Evolutionary conservation across 1,140 invertebrate genomes (phyloP).

Genomic region (Heterodera schachtii): DNA sequence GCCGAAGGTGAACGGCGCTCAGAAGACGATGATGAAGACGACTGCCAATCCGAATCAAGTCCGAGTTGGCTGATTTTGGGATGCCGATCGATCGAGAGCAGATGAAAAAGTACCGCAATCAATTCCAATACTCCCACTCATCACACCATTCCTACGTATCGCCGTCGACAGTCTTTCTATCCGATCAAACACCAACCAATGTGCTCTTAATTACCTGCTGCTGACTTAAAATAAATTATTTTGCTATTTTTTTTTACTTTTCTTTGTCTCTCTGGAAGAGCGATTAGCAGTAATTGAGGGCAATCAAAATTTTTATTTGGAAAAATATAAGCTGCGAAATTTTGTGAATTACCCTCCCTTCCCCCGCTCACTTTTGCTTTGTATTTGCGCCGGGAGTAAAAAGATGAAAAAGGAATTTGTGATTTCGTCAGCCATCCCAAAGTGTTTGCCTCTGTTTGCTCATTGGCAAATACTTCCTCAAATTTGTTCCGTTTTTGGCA

Average conservation of each 20-base stretch:
- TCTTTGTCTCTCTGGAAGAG: too few relatives aligned
- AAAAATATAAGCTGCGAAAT: too few relatives aligned
- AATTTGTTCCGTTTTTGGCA: too few relatives aligned
- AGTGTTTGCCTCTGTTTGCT: too few relatives aligned
- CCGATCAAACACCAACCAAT: neutral
- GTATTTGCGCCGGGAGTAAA: too few relatives aligned
- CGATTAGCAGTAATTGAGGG: too few relatives aligned
- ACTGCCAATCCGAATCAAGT: constrained; percentile 5
- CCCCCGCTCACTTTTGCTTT: too few relatives aligned
- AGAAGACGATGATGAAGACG: neutral
- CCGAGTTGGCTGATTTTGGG: constrained; percentile 4
- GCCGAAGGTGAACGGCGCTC: constrained; percentile 29
- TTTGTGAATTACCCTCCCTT: neutral
- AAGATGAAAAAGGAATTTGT: too few relatives aligned
- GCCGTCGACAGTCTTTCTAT: neutral
- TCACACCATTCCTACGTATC: neutral
- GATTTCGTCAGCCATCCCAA: too few relatives aligned
- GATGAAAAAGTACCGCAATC: neutral
- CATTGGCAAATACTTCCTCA: too few relatives aligned
- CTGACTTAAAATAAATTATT: neutral
- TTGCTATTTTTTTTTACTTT: neutral
- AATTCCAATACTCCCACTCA: neutral
- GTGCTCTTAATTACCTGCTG: neutral
- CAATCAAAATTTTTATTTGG: too few relatives aligned
- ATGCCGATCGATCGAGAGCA: neutral